Evolutionary conservation across 1,140 invertebrate species (phyloP), one percentile per base, ranked within the genome.

Genomic region (Neuroterus valhalla): DNA sequence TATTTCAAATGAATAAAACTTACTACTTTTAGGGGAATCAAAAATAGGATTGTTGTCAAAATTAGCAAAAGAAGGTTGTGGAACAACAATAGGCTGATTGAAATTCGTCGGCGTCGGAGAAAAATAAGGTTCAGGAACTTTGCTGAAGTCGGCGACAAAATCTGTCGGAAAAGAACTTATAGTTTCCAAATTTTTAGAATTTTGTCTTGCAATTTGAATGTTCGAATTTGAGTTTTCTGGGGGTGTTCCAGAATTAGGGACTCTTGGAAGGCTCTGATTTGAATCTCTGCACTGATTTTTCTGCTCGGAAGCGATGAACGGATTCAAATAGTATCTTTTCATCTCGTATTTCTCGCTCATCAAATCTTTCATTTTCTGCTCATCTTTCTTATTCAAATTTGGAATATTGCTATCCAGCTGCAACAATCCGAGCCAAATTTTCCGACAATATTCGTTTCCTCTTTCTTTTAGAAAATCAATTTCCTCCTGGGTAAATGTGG

Each of bases 401-500:
- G 85, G 81, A 10, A 87, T 82, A 21, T 85, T 79, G 67, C 89
- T 90, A 15, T 75, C 68, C 42, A 87, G 79, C 81, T 95, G 94
- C 91, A 95, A 95, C 46, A 97, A 90, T 3, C 96, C 97, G 74
- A 99, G 91, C 96, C 97, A 99, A 75, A 97, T 95, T 88, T 94
- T 94, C 82, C 94, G 92, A 88, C 97, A 98, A 84, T 96, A 95
- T 92, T 98, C 97, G 91, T 99, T 99, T 77, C 98, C 98, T 90
- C 94, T 94, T 72, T 92, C 92, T 91, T 94, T 95, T 77, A 99
- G 92, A 84, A 96, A 95, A 87, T 98, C 96, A 86, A 99, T 95
- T 91, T 99, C 98, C 79, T 99, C 98, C 78, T 94, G 93, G 75
- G 95, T 98, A 89, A 99, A 99, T 83, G 96, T 98, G 50, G 98